These are phyloP conservation scores for Rhinoderma darwinii DNA, from an alignment of 2,113 vertebrate genomes.

Conservation along the genomic window DNA sequence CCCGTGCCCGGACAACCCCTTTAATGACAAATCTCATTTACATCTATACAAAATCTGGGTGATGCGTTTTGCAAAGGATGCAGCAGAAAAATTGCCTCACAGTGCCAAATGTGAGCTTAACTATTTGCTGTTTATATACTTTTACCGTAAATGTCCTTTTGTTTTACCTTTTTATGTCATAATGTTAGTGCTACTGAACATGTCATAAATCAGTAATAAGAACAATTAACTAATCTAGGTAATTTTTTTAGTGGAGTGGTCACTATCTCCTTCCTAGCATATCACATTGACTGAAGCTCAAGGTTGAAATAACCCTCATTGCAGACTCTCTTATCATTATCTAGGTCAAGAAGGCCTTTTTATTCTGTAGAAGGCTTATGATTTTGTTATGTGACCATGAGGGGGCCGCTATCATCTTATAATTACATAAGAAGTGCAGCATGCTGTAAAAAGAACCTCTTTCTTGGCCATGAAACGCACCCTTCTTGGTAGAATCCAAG, in stretches of 20 bases:
- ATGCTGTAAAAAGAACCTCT: background rate
- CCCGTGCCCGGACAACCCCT: no score
- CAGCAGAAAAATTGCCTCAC: no score
- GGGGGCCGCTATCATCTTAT: background rate
- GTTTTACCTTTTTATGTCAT: no score
- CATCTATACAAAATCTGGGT: no score
- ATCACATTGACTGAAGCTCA: background rate
- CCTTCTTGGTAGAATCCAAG: background rate
- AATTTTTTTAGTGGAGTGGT: background rate
- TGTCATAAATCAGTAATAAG: no score
- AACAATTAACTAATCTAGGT: no score
- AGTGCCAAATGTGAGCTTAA: no score
- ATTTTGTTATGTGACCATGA: background rate
- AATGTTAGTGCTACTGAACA: no score
- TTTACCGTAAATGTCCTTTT: no score
- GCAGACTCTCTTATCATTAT: background rate
- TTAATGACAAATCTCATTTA: no score
- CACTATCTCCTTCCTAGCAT: background rate
- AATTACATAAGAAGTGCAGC: background rate
- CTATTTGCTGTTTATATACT: no score
- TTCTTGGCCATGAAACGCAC: background rate
- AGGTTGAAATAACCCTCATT: constrained; percentile 15
- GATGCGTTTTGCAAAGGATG: no score
- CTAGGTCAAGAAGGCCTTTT: background rate
- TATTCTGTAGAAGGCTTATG: background rate